phyloP scores from a whole-genome alignment of 2,888 invertebrate species.

The Ophion costatus region DNA sequence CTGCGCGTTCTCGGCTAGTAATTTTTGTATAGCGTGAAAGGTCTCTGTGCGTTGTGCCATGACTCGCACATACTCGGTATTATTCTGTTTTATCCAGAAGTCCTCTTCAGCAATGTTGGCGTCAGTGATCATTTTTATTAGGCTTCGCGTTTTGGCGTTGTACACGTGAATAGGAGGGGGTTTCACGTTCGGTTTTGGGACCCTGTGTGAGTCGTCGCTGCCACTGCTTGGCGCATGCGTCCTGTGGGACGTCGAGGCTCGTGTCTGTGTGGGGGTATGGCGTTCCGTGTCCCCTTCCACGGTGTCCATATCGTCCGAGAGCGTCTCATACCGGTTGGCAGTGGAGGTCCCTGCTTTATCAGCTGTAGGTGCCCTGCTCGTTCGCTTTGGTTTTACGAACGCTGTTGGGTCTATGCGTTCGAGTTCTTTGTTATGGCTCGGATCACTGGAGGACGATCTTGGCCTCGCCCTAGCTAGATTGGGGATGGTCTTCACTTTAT shows the following conservation, averaged over 20 bases:
- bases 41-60: too few species aligned
- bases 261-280: background rate
- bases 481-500: background rate
- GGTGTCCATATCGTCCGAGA: conserved; percentile 9
- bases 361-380: background rate
- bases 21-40: too few species aligned
- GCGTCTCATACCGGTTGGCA: conserved; percentile 6
- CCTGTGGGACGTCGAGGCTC: background rate
- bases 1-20: too few species aligned
- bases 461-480: conserved; percentile 4
- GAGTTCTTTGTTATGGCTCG: too few species aligned
- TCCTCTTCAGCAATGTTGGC: background rate
- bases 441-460: conserved; percentile 7
- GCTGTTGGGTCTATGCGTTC: background rate
- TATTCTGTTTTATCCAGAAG: too few species aligned
- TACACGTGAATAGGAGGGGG: conserved; percentile 21
- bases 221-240: background rate
- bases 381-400: background rate
- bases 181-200: background rate
- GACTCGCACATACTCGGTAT: too few species aligned
- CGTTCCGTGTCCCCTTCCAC: conserved; percentile 1
- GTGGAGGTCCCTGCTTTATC: background rate
- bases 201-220: background rate
- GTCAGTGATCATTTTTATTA: too few species aligned
- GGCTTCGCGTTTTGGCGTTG: background rate